Evolutionary conservation across 2,113 vertebrate species (phyloP).

Genomic region (Ochotona curzoniae): DNA sequence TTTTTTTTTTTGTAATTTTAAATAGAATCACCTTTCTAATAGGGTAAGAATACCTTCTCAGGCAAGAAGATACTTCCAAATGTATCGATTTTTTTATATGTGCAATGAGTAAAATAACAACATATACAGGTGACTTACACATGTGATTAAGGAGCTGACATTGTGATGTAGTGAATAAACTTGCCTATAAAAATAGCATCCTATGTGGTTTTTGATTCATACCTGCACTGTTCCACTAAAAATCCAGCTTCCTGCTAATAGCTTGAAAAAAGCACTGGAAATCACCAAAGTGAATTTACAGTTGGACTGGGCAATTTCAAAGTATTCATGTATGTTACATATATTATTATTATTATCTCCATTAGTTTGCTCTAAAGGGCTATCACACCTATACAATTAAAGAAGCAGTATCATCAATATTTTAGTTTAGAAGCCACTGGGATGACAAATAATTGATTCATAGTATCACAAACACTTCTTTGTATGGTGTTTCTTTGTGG

Average conservation of each 20-base stretch:
- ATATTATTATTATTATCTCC: not conserved
- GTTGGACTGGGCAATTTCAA: not conserved
- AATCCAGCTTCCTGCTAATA: too few species aligned
- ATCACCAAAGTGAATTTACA: not conserved
- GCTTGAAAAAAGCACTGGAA: too few species aligned
- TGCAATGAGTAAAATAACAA: not conserved
- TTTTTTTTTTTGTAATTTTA: too few species aligned
- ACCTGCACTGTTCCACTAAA: too few species aligned
- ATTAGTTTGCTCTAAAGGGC: not conserved
- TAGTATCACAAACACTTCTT: not conserved
- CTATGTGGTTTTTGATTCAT: too few species aligned
- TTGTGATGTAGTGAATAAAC: too few species aligned
- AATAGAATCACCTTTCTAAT: not conserved
- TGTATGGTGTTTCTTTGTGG: not conserved
- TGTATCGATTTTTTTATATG: not conserved
- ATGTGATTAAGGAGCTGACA: not conserved
- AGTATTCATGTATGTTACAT: not conserved
- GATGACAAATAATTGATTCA: not conserved
- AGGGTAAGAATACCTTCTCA: not conserved
- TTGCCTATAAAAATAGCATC: too few species aligned
- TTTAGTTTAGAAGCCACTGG: conserved; percentile 26
- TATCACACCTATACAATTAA: not conserved
- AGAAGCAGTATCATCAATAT: not conserved
- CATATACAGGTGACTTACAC: not conserved
- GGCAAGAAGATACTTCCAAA: not conserved